Percentiles rank a stretch among this genome's conserved stretches.
Conservation (phyloP, 2,113 vertebrate species). For the Amazona vittata region DNA sequence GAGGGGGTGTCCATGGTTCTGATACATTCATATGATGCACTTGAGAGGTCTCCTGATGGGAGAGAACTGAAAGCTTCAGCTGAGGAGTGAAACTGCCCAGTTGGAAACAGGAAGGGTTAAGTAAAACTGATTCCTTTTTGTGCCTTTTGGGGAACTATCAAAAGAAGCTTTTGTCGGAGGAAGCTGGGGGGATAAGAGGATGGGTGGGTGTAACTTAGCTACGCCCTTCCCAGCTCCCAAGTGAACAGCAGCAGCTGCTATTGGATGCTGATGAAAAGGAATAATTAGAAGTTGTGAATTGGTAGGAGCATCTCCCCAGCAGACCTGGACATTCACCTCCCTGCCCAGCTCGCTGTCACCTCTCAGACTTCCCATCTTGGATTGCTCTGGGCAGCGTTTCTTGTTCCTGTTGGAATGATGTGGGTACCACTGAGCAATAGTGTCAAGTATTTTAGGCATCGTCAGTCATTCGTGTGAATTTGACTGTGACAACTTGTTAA, state of each 20-base stretch:
- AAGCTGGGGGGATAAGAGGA: constrained; percentile 35
- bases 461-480: neutral
- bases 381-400: neutral
- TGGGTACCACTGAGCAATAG: neutral
- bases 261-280: constrained; percentile 8
- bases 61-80: neutral
- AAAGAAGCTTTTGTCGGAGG: neutral
- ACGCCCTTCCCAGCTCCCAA: constrained; percentile 25
- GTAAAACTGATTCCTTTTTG: neutral
- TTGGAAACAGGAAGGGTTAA: neutral
- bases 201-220: constrained; percentile 39
- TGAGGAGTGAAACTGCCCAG: neutral
- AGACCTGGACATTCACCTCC: rapidly evolving
- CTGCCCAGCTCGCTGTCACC: neutral
- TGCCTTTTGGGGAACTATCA: constrained; percentile 47
- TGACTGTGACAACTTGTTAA: neutral
- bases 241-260: constrained; percentile 15
- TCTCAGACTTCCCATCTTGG: neutral
- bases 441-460: neutral
- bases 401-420: neutral
- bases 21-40: neutral
- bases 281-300: neutral
- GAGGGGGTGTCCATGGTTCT: neutral
- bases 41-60: neutral
- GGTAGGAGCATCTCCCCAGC: neutral